Conservation (phyloP, 2,797 vertebrate genomes). For the Serranus cabrilla region DNA sequence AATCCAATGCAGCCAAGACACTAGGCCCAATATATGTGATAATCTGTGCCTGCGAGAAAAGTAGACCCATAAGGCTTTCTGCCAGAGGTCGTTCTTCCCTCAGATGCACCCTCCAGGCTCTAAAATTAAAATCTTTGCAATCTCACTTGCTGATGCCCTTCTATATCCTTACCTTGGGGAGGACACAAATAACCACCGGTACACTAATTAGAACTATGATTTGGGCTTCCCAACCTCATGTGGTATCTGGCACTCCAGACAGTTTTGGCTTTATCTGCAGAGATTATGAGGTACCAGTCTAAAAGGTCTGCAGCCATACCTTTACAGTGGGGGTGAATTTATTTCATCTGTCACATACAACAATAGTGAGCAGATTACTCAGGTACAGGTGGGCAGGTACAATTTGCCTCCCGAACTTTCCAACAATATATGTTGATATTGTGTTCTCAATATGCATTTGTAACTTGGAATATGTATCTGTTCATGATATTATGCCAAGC, state of each 20-base stretch:
- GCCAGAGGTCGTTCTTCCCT: conserved; percentile 20
- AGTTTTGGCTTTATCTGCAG: conserved; percentile 21
- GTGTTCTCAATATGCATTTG: too few species aligned
- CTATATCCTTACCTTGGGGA: conserved; percentile 49
- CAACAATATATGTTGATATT: too few species aligned
- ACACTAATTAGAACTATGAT: conserved; percentile 58
- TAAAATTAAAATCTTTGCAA: conserved; percentile 44
- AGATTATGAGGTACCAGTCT: conserved; percentile 8
- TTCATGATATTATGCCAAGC: too few species aligned
- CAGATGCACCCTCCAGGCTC: neutral
- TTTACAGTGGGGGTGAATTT: neutral
- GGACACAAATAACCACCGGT: conserved; percentile 53
- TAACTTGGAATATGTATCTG: too few species aligned
- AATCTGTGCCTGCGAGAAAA: conserved; percentile 33
- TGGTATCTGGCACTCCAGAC: conserved; percentile 30
- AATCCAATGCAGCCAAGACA: neutral
- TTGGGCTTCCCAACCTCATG: conserved; percentile 28
- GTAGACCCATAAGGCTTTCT: conserved; percentile 11
- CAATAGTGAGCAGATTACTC: neutral
- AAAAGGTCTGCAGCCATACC: neutral
- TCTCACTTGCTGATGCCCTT: conserved; percentile 25
- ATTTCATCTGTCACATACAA: neutral
- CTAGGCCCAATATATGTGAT: conserved; percentile 6
- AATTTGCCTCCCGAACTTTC: neutral
- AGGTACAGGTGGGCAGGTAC: neutral